Conservation (phyloP, 2,888 invertebrate species). For the Sceliomorpha sp. region DNA sequence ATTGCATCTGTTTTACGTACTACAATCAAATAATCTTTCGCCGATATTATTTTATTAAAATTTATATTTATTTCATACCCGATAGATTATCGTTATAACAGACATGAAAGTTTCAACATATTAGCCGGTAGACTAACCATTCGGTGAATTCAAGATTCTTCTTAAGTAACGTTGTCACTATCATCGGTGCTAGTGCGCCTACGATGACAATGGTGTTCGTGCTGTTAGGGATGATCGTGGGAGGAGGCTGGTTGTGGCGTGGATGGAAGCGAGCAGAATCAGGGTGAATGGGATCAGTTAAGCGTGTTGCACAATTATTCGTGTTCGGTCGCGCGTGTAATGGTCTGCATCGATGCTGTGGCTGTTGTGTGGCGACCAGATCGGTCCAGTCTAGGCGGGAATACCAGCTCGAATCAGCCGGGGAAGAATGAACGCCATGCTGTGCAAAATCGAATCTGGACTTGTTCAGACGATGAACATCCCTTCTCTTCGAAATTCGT, state of each 20-base stretch:
- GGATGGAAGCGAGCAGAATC: conserved; percentile 76
- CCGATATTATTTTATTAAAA: no score
- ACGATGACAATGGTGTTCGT: conserved; percentile 30
- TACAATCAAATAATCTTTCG: no score
- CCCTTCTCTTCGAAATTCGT: conserved; percentile 15
- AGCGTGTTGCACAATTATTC: conserved; percentile 85
- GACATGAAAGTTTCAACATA: no score
- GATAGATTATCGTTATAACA: no score
- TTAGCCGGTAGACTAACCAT: conserved; percentile 39
- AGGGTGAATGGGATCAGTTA: conserved; percentile 84
- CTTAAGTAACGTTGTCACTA: conserved; percentile 19
- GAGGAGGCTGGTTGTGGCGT: conserved; percentile 51
- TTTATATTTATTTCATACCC: no score
- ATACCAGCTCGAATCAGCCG: conserved; percentile 20
- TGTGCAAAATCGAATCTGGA: conserved; percentile 39
- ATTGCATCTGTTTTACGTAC: no score
- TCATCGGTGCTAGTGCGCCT: conserved; percentile 14
- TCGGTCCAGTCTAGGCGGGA: conserved; percentile 42
- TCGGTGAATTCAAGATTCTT: conserved; percentile 28
- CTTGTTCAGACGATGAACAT: conserved; percentile 36
- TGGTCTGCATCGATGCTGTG: conserved; percentile 81
- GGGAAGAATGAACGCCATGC: conserved; percentile 26
- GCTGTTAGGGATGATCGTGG: conserved; percentile 35
- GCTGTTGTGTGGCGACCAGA: conserved; percentile 74
- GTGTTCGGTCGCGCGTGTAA: conserved; percentile 86